Evolutionary conservation across 2,888 invertebrate species (phyloP).

Genomic region (Drosophila paramelanica): DNA sequence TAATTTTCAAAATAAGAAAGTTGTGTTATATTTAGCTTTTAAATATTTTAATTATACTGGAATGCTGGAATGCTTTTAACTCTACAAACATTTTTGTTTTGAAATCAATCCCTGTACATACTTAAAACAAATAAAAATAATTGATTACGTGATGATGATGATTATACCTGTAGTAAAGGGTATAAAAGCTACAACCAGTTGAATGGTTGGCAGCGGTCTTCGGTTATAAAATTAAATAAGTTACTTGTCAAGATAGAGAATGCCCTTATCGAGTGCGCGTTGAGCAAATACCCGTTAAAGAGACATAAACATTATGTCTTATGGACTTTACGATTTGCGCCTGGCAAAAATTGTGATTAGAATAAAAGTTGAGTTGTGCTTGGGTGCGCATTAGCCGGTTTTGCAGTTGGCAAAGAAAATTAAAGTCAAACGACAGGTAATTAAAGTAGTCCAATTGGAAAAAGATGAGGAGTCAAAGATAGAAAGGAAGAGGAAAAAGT

Average conservation of each 20-base stretch:
- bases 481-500: background rate
- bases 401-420: slow-evolving; percentile 15
- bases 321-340: slow-evolving; percentile 41
- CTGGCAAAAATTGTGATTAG: slow-evolving; percentile 39
- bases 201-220: background rate
- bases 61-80: too few species aligned
- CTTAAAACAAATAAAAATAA: too few species aligned
- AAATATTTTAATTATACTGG: too few species aligned
- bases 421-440: slow-evolving; percentile 51
- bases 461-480: background rate
- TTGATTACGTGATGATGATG: background rate
- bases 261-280: slow-evolving; percentile 45
- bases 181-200: background rate
- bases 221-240: slow-evolving; percentile 12
- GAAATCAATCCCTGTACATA: too few species aligned
- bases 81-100: too few species aligned
- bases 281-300: slow-evolving; percentile 58
- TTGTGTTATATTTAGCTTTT: too few species aligned
- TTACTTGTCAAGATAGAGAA: slow-evolving; percentile 64
- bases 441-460: slow-evolving; percentile 37
- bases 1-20: too few species aligned
- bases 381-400: slow-evolving; percentile 1
- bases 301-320: slow-evolving; percentile 65
- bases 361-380: slow-evolving; percentile 20
- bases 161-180: background rate